Evolutionary conservation across 2,113 vertebrate species (phyloP).

Genomic region (Acrocephalus arundinaceus): DNA sequence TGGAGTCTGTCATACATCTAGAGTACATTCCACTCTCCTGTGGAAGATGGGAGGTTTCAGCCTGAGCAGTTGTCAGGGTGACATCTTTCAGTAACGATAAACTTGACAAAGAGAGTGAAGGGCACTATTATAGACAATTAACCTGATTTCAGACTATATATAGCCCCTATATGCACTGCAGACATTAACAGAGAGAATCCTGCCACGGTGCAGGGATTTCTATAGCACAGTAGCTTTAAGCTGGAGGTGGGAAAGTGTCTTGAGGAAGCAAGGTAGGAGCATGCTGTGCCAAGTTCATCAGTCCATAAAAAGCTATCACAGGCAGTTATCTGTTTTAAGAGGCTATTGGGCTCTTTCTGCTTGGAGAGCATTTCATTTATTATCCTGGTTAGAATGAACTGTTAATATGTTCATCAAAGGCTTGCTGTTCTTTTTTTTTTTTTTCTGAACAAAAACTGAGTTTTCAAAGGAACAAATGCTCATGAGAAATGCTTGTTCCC

Average conservation of each 20-base stretch:
- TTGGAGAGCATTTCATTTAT: background rate
- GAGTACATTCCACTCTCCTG: background rate
- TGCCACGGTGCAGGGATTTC: background rate
- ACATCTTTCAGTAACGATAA: background rate
- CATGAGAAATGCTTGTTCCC: constrained; percentile 2
- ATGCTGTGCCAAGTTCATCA: background rate
- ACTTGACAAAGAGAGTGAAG: background rate
- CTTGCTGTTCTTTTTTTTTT: background rate
- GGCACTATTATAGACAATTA: background rate
- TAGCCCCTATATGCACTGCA: background rate
- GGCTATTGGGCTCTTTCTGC: background rate
- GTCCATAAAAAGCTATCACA: background rate
- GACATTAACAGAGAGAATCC: background rate
- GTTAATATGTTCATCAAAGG: background rate
- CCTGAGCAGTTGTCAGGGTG: background rate
- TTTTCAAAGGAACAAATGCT: constrained; percentile 2
- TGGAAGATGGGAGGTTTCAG: background rate
- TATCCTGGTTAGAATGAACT: background rate
- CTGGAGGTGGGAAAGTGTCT: background rate
- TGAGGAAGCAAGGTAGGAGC: background rate
- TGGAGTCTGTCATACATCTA: background rate
- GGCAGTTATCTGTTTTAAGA: constrained; percentile 4
- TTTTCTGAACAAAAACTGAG: background rate
- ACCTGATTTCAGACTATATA: constrained; percentile 1
- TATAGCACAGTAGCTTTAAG: background rate